These are phyloP conservation scores for Pluvianellus socialis DNA, from an alignment of 2,113 vertebrate genomes.

Conservation along the genomic window DNA sequence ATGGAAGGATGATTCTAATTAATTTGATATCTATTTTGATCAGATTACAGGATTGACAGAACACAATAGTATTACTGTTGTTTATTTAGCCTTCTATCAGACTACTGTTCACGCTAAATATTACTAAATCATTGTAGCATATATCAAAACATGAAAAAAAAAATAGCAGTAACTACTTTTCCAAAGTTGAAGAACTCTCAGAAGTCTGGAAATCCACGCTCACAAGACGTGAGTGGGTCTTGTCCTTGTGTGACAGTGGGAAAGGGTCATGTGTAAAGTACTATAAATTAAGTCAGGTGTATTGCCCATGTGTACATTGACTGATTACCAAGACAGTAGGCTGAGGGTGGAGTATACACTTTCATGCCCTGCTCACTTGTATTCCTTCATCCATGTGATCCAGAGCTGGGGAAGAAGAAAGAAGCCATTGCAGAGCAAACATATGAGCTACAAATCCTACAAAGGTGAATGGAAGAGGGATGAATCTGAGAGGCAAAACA, in stretches of 20 bases:
- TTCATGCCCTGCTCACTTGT: not conserved
- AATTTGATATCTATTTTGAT: not conserved
- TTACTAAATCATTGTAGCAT: not conserved
- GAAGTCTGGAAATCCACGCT: fast-evolving
- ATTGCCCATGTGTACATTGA: not conserved
- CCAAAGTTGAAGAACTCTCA: not conserved
- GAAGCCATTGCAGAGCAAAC: not conserved
- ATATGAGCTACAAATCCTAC: fast-evolving
- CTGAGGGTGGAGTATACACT: not conserved
- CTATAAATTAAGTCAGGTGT: not conserved
- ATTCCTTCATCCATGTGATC: not conserved
- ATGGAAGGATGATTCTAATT: not conserved
- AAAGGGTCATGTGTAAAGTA: not conserved
- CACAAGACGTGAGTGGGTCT: too few species aligned
- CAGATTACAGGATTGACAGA: not conserved
- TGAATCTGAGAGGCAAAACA: not conserved
- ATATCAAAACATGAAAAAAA: not conserved
- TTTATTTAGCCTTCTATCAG: not conserved
- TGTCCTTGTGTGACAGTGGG: not conserved
- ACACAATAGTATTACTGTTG: not conserved
- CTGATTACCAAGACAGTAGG: not conserved
- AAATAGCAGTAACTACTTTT: not conserved
- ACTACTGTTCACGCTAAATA: not conserved
- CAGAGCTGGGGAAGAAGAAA: not conserved
- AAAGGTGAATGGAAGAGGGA: not conserved